These are phyloP conservation scores for Boulengeromyrus knoepffleri DNA, from an alignment of 2,113 vertebrate species.

Conservation along the genomic window DNA sequence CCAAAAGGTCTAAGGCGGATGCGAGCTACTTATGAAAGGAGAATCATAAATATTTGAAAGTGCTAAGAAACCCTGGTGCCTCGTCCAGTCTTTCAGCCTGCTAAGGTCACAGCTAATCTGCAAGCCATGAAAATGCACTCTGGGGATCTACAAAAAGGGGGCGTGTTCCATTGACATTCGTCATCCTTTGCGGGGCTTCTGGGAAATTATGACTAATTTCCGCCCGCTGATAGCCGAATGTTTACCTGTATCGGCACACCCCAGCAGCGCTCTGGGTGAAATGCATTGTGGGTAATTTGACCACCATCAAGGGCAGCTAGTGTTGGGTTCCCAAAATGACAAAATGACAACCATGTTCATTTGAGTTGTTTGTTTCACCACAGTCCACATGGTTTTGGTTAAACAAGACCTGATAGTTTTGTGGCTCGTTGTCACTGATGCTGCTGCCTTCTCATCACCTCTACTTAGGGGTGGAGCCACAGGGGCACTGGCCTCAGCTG, in stretches of 20 bases:
- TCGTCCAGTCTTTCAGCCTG: conserved; percentile 53
- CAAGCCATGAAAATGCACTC: conserved; percentile 55
- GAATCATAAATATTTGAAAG: conserved; percentile 63
- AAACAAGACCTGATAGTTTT: background rate
- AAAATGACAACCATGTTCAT: background rate
- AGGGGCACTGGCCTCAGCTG: background rate
- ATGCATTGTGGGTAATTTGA: background rate
- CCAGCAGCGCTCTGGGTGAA: background rate
- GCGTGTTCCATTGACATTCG: conserved; percentile 48
- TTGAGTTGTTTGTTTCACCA: background rate
- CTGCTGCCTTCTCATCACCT: background rate
- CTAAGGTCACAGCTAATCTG: conserved; percentile 62
- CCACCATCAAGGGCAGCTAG: background rate
- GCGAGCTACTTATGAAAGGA: conserved; percentile 53
- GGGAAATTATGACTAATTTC: conserved; percentile 54
- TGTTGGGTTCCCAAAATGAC: background rate
- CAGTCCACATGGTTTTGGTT: background rate
- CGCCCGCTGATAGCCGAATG: conserved; percentile 11
- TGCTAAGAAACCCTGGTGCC: conserved; percentile 46
- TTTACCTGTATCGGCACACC: background rate
- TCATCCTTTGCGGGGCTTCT: conserved; percentile 52
- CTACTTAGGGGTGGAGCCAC: background rate
- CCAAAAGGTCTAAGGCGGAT: conserved; percentile 36
- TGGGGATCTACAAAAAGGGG: conserved; percentile 31
- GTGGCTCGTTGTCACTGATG: background rate